These are phyloP conservation scores for Rafetus swinhoei DNA, from an alignment of 2,113 vertebrate species.

Conservation along the genomic window DNA sequence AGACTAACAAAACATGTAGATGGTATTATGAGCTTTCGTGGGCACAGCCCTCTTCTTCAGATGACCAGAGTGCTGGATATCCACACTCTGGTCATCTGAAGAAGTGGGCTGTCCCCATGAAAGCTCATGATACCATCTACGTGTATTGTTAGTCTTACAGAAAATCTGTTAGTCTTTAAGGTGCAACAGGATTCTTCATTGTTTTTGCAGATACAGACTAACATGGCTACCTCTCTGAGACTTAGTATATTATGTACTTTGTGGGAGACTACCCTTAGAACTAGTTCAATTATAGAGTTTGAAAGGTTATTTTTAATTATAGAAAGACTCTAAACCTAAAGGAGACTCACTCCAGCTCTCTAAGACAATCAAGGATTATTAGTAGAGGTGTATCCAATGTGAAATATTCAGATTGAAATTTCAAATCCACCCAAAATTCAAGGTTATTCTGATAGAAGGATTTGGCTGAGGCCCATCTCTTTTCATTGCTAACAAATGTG, in stretches of 20 bases:
- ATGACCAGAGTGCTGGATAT: no score
- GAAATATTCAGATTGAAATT: neutral
- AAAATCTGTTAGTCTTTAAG: no score
- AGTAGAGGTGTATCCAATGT: neutral
- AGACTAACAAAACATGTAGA: no score
- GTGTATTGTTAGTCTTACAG: no score
- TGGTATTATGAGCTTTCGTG: no score
- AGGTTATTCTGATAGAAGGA: fast-evolving
- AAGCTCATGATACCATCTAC: no score
- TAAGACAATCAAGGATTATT: neutral
- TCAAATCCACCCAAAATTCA: neutral
- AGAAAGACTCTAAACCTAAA: neutral
- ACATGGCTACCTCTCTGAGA: no score
- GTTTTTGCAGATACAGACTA: no score
- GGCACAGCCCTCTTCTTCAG: no score
- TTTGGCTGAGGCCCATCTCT: neutral
- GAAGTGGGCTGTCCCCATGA: no score
- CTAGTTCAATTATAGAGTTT: neutral
- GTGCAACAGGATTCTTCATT: no score
- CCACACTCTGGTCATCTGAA: no score
- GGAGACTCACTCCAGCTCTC: neutral
- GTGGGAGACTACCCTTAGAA: neutral
- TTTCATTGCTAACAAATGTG: neutral
- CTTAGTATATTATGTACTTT: conserved; percentile 4
- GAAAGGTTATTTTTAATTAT: neutral